Conservation (phyloP, 2,888 invertebrate genomes). For the Caenorhabditis uteleia region DNA sequence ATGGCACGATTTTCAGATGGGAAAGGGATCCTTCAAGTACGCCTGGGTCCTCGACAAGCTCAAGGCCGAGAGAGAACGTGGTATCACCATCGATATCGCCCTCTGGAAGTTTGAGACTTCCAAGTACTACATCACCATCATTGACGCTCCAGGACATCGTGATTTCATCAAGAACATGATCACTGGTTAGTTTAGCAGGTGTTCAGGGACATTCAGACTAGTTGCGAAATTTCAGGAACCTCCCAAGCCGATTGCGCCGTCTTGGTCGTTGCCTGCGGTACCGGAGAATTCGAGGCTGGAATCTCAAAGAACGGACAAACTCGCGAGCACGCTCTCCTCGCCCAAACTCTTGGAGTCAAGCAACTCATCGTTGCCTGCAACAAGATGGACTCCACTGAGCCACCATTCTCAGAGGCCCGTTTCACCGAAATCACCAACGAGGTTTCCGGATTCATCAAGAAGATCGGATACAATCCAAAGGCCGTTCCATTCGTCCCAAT, state of each 20-base stretch:
- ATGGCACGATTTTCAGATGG: constrained; percentile 49
- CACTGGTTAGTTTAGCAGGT: constrained; percentile 77
- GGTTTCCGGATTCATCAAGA: constrained; percentile 92
- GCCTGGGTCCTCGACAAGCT: constrained; percentile 99
- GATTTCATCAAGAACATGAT: constrained; percentile 99
- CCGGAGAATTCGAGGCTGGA: constrained; percentile 98
- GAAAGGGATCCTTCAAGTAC: constrained; percentile 94
- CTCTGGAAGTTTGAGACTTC: constrained; percentile 70
- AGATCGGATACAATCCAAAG: constrained; percentile 98
- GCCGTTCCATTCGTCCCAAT: constrained; percentile 98
- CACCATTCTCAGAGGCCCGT: constrained; percentile 89
- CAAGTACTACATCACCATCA: constrained; percentile 76
- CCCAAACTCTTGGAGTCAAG: constrained; percentile 97
- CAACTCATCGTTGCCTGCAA: constrained; percentile 98
- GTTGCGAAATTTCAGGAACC: constrained; percentile 51
- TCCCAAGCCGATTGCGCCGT: constrained; percentile 91
- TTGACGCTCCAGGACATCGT: constrained; percentile 99
- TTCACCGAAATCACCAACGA: constrained; percentile 99
- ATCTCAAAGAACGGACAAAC: constrained; percentile 99
- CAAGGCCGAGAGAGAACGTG: constrained; percentile 76
- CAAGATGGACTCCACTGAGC: constrained; percentile 99
- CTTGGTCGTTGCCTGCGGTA: constrained; percentile 96
- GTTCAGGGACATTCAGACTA: not conserved
- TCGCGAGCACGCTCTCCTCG: constrained; percentile 95
- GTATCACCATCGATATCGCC: constrained; percentile 70